phyloP scores from a whole-genome alignment of 2,113 vertebrate species.

The Poicephalus meyeri region DNA sequence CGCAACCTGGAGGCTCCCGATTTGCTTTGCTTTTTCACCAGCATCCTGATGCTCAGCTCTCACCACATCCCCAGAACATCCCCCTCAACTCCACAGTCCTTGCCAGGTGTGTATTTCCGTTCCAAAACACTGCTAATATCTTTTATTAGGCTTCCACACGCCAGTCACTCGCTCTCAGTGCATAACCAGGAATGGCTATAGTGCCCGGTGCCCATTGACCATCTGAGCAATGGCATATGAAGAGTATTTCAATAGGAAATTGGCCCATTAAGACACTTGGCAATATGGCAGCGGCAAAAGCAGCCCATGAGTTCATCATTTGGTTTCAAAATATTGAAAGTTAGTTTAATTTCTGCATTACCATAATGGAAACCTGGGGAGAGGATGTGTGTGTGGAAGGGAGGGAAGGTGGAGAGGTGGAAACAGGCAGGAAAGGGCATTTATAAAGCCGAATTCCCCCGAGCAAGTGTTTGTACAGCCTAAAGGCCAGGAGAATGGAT shows the following conservation, averaged over 20 bases:
- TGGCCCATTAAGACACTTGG: conserved; percentile 38
- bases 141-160: conserved; percentile 14
- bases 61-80: background rate
- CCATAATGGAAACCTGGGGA: background rate
- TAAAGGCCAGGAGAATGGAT: background rate
- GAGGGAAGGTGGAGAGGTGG: accelerated
- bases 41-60: background rate
- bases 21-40: background rate
- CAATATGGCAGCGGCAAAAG: conserved; percentile 42
- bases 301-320: background rate
- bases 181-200: background rate
- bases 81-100: background rate
- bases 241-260: conserved; percentile 5
- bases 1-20: background rate
- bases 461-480: accelerated
- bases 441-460: background rate
- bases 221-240: conserved; percentile 44
- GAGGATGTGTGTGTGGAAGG: background rate
- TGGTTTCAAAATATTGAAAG: background rate
- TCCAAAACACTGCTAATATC: background rate
- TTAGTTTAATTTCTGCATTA: conserved; percentile 21
- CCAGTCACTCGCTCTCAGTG: background rate
- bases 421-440: background rate
- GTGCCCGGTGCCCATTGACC: conserved; percentile 3
- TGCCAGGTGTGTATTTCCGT: background rate